Base-by-base conservation (phyloP, 2,888 invertebrate species). In the Cryptus viduatorius region DNA sequence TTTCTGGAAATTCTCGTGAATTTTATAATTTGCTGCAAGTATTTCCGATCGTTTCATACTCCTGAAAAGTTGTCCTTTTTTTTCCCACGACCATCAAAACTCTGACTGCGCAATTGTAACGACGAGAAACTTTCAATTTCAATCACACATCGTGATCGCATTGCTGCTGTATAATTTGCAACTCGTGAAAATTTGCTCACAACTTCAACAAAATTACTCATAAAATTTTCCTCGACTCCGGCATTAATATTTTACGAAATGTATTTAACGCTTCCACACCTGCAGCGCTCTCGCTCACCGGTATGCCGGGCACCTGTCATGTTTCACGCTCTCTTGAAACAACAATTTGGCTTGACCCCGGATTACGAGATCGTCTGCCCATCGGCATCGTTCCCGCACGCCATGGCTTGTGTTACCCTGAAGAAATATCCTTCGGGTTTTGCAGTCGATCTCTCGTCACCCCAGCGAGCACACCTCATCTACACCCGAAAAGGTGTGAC, bases 281-380 rank as follows among this genome's bases (percentile, higher is more conserved):
- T 93, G 93, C 92, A 90, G 88, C 90, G 89, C 90, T 90, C 89
- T 84, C 79, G 82, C 76, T 46, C 65, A 72, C 79, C 87, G 88
- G 87, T 89, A 91, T 91, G 91, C 90, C 91, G 84, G 31, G 84
- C 93, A 92, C 92, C 92, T 92, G 93, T 93, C 93, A 91, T 91
- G 92, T 92, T 93, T 92, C 90, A 91, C 92, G 91, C 92, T 91
- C 92, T 92, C 91, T 92, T 92, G 89, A 91, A 92, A 93, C 91
- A 93, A 93, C 93, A 92, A 93, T 90, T 89, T 88, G 59, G 87
- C 88, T 90, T 91, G 91, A 90, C 91, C 90, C 88, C 85, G 88
- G 91, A 91, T 91, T 90, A 91, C 88, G 87, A 87, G 85, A 82
- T 82, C 77, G 80, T 56, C 69, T 50, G 29, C 44, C 68, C 59